Conservation (phyloP, 1,140 invertebrate species). For the Aphis craccivora region DNA sequence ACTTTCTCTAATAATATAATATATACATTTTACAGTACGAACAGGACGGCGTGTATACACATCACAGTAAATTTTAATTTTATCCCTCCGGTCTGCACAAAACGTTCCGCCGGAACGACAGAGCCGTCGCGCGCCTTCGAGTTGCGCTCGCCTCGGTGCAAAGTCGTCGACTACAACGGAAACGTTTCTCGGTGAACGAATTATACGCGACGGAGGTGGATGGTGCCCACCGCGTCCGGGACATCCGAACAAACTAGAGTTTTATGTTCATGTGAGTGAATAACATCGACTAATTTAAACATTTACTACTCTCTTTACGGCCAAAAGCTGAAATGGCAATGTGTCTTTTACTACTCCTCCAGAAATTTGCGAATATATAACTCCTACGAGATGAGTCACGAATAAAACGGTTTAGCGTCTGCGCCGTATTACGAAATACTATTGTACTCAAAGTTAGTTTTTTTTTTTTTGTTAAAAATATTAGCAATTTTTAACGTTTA, state of each 20-base stretch:
- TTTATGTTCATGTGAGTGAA: background rate
- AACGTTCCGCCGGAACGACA: background rate
- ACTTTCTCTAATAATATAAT: background rate
- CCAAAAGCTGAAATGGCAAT: background rate
- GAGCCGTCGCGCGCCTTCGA: background rate
- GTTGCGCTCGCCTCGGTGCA: background rate
- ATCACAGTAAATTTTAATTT: slow-evolving; percentile 22
- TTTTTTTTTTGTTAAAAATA: background rate
- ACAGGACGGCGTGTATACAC: background rate
- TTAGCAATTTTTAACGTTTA: background rate
- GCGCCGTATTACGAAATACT: background rate
- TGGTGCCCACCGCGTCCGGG: background rate
- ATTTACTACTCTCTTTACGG: background rate
- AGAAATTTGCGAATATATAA: background rate
- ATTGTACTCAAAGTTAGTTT: background rate
- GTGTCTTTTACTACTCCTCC: background rate
- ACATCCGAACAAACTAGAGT: background rate
- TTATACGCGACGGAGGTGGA: background rate
- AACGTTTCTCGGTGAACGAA: background rate
- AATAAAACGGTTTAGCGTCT: background rate
- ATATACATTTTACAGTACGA: background rate
- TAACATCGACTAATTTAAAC: slow-evolving; percentile 16
- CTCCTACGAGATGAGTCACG: background rate
- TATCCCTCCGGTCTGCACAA: background rate
- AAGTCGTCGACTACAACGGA: background rate